Percentiles rank a stretch among this genome's conserved stretches.
Conservation (phyloP, 2,113 vertebrate species). For the Myiozetetes cayanensis region DNA sequence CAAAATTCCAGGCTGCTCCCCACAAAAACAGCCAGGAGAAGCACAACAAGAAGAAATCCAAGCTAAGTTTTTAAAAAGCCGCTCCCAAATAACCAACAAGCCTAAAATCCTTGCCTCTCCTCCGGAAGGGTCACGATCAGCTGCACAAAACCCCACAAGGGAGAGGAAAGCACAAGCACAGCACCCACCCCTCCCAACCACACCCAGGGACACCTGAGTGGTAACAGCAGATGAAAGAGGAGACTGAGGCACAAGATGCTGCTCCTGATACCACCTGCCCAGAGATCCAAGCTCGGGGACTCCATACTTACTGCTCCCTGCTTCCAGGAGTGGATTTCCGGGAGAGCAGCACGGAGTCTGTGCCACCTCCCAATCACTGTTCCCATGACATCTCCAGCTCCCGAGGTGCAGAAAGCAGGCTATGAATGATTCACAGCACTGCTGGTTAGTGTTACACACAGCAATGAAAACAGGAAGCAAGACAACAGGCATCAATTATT, state of each 20-base stretch:
- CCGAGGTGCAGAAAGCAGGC: background rate
- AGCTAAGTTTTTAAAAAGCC: accelerated
- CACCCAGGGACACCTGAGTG: background rate
- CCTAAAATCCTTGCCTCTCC: background rate
- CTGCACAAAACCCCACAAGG: accelerated
- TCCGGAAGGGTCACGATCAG: accelerated
- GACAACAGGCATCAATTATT: slow-evolving; percentile 65
- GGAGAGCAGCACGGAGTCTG: background rate
- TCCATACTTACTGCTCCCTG: background rate
- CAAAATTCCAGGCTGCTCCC: background rate
- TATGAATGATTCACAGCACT: slow-evolving; percentile 67
- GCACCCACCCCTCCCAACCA: background rate
- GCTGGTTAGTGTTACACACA: slow-evolving; percentile 47
- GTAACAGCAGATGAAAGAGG: background rate
- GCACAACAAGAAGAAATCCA: background rate
- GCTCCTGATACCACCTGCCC: background rate
- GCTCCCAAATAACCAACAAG: background rate
- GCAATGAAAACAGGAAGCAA: slow-evolving; percentile 64
- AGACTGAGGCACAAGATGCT: background rate
- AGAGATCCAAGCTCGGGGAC: background rate
- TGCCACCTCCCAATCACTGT: background rate
- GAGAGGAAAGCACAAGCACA: background rate
- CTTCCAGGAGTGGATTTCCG: background rate
- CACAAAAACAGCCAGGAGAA: background rate
- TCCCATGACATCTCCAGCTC: slow-evolving; percentile 35